These are phyloP conservation scores for Tetrao urogallus DNA, from an alignment of 2,113 vertebrate genomes.

Conservation along the genomic window DNA sequence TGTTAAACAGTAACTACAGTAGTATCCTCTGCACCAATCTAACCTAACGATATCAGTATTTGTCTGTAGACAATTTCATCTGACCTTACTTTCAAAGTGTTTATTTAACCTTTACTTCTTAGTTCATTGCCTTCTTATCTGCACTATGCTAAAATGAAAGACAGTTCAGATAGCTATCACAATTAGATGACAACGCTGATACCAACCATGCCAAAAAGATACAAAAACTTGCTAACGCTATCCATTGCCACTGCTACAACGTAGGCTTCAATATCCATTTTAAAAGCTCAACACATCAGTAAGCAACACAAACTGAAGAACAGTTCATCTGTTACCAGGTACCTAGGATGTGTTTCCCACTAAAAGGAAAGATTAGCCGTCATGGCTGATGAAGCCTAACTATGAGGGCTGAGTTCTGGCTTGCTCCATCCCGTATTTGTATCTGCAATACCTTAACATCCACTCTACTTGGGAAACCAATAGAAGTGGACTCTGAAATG, in stretches of 20 bases:
- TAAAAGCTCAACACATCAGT: not conserved
- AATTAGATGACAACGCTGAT: not conserved
- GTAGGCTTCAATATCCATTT: not conserved
- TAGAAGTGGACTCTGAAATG: not conserved
- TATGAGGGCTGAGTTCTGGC: not conserved
- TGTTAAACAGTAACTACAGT: not conserved
- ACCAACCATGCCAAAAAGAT: not conserved
- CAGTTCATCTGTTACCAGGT: not conserved
- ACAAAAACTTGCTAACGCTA: not conserved
- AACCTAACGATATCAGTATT: not conserved
- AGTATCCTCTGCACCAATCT: not conserved
- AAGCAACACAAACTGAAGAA: not conserved
- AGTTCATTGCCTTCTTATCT: not conserved
- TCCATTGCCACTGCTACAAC: not conserved
- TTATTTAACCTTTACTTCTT: not conserved
- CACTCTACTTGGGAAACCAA: not conserved
- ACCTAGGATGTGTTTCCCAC: accelerated
- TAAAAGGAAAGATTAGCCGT: not conserved
- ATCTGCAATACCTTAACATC: not conserved
- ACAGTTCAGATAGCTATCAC: not conserved
- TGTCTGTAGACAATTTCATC: not conserved
- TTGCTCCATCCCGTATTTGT: not conserved
- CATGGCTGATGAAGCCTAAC: not conserved
- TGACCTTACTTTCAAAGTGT: not conserved
- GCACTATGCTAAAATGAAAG: not conserved